phyloP scores from a whole-genome alignment of 1,140 invertebrate genomes.

The Melitaea cinxia region DNA sequence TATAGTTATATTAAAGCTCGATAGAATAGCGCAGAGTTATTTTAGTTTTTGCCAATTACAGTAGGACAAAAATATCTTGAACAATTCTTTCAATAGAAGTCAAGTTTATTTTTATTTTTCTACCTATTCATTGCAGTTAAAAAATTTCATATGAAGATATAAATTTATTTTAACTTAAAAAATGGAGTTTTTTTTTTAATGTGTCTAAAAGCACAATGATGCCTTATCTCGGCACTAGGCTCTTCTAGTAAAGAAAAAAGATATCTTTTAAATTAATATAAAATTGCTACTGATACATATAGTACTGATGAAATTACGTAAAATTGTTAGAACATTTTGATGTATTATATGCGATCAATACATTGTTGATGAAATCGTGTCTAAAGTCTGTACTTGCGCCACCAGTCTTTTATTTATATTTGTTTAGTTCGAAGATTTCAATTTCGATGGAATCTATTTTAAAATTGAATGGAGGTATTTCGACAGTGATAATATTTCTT shows the following conservation, averaged over 20 bases:
- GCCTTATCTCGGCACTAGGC: no score
- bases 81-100: no score
- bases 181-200: no score
- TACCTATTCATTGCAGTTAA: no score
- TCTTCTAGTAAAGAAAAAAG: no score
- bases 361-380: slow-evolving; percentile 1
- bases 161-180: no score
- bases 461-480: slow-evolving; percentile 23
- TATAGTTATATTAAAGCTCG: background rate
- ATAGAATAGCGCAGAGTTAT: background rate
- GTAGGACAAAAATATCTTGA: background rate
- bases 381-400: background rate
- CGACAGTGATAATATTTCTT: background rate
- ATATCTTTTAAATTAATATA: no score
- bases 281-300: no score
- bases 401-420: background rate
- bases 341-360: background rate
- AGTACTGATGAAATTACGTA: no score
- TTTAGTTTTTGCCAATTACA: background rate
- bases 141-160: no score
- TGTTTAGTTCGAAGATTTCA: slow-evolving; percentile 23
- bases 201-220: no score
- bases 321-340: background rate
- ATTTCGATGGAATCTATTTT: slow-evolving; percentile 30
- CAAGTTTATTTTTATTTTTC: no score